Evolutionary conservation across 1,140 invertebrate genomes (phyloP).

Genomic region (Andricus grossulariae): DNA sequence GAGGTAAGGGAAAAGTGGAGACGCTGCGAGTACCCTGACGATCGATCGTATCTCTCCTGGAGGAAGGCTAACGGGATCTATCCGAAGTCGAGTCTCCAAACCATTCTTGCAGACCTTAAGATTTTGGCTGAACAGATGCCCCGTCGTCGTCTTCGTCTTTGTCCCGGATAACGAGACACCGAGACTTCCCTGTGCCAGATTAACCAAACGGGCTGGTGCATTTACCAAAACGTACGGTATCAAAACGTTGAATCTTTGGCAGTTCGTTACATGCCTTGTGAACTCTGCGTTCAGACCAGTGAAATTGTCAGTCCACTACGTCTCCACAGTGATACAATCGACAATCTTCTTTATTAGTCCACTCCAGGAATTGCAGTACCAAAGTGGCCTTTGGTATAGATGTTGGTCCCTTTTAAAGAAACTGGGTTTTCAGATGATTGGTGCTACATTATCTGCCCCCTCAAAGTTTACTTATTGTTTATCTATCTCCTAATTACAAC

Average conservation of each 20-base stretch:
- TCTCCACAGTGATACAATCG: slow-evolving; percentile 22
- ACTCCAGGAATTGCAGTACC: neutral
- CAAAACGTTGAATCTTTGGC: slow-evolving; percentile 19
- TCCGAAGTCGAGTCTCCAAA: neutral
- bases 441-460: no score
- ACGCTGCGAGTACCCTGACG: neutral
- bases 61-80: slow-evolving; percentile 17
- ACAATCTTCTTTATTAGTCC: slow-evolving; percentile 26
- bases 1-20: neutral
- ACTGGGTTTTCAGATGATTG: no score
- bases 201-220: slow-evolving; percentile 10
- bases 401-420: no score
- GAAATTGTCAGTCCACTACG: slow-evolving; percentile 30
- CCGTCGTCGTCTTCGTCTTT: slow-evolving; percentile 24
- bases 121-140: slow-evolving; percentile 25
- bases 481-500: no score
- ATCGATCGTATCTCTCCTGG: slow-evolving; percentile 4
- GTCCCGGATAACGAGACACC: slow-evolving; percentile 25
- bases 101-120: neutral
- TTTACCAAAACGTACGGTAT: slow-evolving; percentile 25
- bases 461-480: no score
- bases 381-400: no score
- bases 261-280: slow-evolving; percentile 25
- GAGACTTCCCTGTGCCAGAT: slow-evolving; percentile 6
- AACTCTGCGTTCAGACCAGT: slow-evolving; percentile 5